Conservation (phyloP, 1,140 invertebrate genomes). For the Drosophila fuyamai region DNA sequence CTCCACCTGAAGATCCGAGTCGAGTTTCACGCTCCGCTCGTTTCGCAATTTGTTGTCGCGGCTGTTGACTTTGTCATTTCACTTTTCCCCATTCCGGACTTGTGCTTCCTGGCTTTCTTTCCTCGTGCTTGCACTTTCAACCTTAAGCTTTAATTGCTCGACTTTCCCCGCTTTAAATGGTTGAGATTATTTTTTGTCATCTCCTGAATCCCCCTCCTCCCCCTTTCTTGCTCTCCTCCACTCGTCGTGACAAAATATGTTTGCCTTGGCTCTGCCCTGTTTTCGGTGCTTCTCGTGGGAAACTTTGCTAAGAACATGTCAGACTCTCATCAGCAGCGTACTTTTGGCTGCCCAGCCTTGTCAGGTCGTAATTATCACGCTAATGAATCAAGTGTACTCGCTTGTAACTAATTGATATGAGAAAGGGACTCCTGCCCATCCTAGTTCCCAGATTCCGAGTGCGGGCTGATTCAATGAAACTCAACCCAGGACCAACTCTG, state of each 20-base stretch:
- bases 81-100: slow-evolving; percentile 24
- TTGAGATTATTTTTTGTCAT: slow-evolving; percentile 56
- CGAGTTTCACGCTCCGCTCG: slow-evolving; percentile 68
- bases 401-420: slow-evolving; percentile 80
- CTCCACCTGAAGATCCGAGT: slow-evolving; percentile 61
- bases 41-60: slow-evolving; percentile 74
- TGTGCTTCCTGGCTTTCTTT: neutral
- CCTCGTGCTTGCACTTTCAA: slow-evolving; percentile 21
- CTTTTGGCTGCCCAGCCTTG: slow-evolving; percentile 29
- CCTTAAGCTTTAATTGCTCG: slow-evolving; percentile 47
- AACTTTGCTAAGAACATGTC: slow-evolving; percentile 53
- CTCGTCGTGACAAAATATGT: slow-evolving; percentile 50
- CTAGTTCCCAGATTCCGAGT: slow-evolving; percentile 35
- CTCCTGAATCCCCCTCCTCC: neutral
- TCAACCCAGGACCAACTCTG: slow-evolving; percentile 12
- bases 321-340: slow-evolving; percentile 47
- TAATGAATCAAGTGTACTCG: slow-evolving; percentile 81
- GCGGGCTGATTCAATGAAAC: slow-evolving; percentile 19
- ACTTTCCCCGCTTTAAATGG: slow-evolving; percentile 38
- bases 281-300: slow-evolving; percentile 54
- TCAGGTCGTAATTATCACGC: slow-evolving; percentile 77
- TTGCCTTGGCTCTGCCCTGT: slow-evolving; percentile 22
- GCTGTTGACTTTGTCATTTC: slow-evolving; percentile 67
- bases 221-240: neutral
- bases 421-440: slow-evolving; percentile 64